Conservation (phyloP, 2,113 vertebrate species). For the Eurystomus gularis region DNA sequence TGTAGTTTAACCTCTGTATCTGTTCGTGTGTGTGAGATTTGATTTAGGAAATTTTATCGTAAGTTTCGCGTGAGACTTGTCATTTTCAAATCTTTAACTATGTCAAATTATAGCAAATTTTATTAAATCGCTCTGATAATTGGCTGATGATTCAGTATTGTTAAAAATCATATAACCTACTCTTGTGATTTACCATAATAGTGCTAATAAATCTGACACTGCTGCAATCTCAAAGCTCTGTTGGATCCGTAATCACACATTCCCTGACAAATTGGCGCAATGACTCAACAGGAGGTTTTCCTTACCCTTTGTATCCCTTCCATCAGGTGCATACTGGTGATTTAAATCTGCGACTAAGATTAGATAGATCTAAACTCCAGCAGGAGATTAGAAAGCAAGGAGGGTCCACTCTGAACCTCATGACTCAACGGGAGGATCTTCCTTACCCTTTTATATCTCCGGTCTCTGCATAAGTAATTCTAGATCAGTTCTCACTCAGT, state of each 20-base stretch:
- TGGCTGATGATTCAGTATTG: neutral
- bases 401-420: neutral
- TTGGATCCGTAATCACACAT: neutral
- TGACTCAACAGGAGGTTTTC: neutral
- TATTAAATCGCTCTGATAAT: neutral
- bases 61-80: neutral
- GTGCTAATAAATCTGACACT: too few relatives aligned
- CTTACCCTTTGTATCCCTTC: neutral
- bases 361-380: neutral
- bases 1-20: neutral
- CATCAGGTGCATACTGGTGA: neutral
- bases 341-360: neutral
- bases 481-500: neutral
- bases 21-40: neutral
- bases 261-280: neutral
- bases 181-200: neutral
- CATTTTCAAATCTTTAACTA: neutral
- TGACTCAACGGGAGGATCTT: too few relatives aligned
- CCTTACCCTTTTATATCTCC: neutral
- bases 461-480: neutral
- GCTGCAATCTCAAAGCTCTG: neutral
- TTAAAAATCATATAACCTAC: neutral
- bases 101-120: neutral
- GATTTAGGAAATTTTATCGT: neutral
- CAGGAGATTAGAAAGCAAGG: neutral